phyloP scores from a whole-genome alignment of 2,113 vertebrate genomes.

The Fulica atra region DNA sequence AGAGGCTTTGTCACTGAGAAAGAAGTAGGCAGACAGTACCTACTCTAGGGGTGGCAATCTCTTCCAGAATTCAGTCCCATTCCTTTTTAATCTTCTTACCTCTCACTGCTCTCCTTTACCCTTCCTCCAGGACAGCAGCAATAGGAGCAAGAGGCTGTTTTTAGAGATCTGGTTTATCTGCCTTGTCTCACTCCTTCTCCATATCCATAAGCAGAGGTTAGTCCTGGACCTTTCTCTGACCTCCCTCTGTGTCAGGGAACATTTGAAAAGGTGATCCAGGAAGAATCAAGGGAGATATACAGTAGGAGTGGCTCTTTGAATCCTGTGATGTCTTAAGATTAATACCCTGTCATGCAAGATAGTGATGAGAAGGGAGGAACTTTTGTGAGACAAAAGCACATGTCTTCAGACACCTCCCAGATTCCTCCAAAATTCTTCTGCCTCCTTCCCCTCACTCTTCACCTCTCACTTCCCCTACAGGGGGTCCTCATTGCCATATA shows the following conservation, averaged over 20 bases:
- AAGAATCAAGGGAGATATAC: not conserved
- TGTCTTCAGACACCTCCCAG: not conserved
- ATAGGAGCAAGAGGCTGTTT: not conserved
- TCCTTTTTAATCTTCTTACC: not conserved
- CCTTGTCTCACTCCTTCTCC: not conserved
- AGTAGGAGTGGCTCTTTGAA: not conserved
- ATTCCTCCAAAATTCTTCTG: not conserved
- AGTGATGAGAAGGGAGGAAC: not conserved
- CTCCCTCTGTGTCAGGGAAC: not conserved
- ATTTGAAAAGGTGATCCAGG: not conserved
- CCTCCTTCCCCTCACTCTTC: not conserved
- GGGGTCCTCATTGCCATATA: not conserved
- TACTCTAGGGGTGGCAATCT: not conserved
- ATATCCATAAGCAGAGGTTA: not conserved
- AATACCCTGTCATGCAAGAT: not conserved
- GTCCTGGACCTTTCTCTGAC: not conserved
- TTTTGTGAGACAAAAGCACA: not conserved
- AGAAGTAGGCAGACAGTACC: not conserved
- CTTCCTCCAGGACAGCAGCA: not conserved
- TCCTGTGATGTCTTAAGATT: accelerated
- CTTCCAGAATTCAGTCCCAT: not conserved
- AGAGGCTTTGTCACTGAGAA: not conserved
- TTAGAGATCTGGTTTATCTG: not conserved
- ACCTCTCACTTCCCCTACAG: not conserved
- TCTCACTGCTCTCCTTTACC: not conserved